A percentile compares a stretch with the other conserved stretches of the same genome.
phyloP scores from a whole-genome alignment of 2,113 vertebrate species.

The Aix galericulata region DNA sequence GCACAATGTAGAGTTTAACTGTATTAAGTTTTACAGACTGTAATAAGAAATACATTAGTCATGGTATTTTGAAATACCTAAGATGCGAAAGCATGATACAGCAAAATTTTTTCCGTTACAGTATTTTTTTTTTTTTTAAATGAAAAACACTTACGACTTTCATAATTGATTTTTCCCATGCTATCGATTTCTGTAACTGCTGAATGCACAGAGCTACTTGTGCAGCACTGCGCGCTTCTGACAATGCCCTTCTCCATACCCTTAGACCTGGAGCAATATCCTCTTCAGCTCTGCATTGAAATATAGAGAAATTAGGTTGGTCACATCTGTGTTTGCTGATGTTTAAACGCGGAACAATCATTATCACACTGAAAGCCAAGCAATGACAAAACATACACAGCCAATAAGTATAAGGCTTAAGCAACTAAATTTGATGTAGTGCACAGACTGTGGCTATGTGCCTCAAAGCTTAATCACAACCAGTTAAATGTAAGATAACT shows the following conservation, averaged over 20 bases:
- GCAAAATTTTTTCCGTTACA: conserved; percentile 52
- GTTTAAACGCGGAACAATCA: conserved; percentile 78
- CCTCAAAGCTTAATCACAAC: conserved; percentile 84
- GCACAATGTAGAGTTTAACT: background rate
- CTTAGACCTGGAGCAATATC: conserved; percentile 98
- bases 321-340: conserved; percentile 63
- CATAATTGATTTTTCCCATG: conserved; percentile 99
- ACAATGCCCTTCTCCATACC: conserved; percentile 94
- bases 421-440: conserved; percentile 86
- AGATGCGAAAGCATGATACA: conserved; percentile 27
- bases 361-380: conserved; percentile 85
- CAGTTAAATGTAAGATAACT: conserved; percentile 82
- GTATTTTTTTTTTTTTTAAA: conserved; percentile 61
- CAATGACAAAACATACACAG: conserved; percentile 86
- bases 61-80: background rate
- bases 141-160: conserved; percentile 93
- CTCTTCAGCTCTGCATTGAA: conserved; percentile 89
- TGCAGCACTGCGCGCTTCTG: conserved; percentile 92
- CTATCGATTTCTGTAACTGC: conserved; percentile 98
- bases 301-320: conserved; percentile 74
- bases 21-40: background rate
- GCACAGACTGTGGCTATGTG: conserved; percentile 86
- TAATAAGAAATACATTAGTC: conserved; percentile 15
- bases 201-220: conserved; percentile 98
- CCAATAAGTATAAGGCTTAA: conserved; percentile 84